Evolutionary conservation across 2,888 invertebrate genomes (phyloP).

Genomic region (Agonopterix heracliana): DNA sequence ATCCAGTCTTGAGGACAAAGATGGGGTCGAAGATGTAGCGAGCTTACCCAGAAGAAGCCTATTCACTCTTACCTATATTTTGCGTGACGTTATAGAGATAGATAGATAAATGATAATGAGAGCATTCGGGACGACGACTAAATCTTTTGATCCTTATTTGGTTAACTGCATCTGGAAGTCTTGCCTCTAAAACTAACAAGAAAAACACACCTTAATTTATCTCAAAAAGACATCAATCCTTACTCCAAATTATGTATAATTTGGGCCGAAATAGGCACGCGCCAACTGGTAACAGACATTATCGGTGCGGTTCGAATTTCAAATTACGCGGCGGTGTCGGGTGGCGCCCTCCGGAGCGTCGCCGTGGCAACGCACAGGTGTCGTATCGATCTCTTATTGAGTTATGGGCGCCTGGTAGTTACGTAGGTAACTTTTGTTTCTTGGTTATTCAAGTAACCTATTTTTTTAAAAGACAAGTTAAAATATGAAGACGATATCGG

Average conservation of each 20-base stretch:
- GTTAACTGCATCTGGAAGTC: no score
- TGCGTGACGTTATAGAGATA: no score
- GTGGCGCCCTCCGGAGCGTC: slow-evolving; percentile 62
- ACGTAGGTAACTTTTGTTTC: neutral
- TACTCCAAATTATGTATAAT: slow-evolving; percentile 56
- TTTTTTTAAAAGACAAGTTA: no score
- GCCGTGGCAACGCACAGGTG: slow-evolving; percentile 69
- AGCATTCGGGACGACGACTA: no score
- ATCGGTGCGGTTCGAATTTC: slow-evolving; percentile 70
- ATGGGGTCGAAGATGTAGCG: no score
- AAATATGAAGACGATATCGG: no score
- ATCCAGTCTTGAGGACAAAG: no score
- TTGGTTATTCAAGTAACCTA: no score
- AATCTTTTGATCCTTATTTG: no score
- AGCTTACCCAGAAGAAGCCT: no score
- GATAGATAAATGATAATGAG: no score
- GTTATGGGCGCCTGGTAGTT: slow-evolving; percentile 36
- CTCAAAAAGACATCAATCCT: slow-evolving; percentile 34
- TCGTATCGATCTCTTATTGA: slow-evolving; percentile 56
- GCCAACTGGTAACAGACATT: slow-evolving; percentile 60
- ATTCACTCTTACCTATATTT: no score
- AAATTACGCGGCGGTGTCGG: slow-evolving; percentile 73
- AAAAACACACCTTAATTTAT: slow-evolving; percentile 31
- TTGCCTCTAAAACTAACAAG: neutral
- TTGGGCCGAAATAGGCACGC: slow-evolving; percentile 47